Evolutionary conservation across 92 coral and sea anemone genomes (phyloP), one percentile per base, ranked within the genome.

Genomic region (Galaxea fascicularis): DNA sequence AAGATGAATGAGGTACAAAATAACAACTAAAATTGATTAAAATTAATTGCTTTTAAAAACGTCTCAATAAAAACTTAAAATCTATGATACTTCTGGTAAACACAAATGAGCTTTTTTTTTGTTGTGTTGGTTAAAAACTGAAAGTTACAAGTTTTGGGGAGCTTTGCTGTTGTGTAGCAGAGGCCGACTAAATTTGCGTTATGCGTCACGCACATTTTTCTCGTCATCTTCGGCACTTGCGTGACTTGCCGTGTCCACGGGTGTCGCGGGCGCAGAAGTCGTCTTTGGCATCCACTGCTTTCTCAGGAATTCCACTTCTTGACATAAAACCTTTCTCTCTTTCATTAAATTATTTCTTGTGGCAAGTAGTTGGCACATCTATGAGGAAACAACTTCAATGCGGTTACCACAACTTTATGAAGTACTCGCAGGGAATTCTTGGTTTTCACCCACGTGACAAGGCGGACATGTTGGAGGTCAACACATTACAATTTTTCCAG

Each of bases 281-380:
- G 82, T 86, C 57, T 90, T 83, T 79, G 85, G 83, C 24, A 91
- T 74, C 76, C 83, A 60, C 74, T 92, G 95, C 68, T 88, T 91
- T 35, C 95, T 88, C 79, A 93, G 76, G 82, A 79, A 94, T 71
- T 96, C 98, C 4, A 96, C 83, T 58, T 96, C 96, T 29, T 87
- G 90, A 51, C 96, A 88, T 68, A 96, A 44, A 74, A 80, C 79
- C 72, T 96, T 97, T 30, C 98, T 83, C 81, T 96, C 98, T 62
- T 89, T 89, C 96, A 96, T 86, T 71, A 96, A 68, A 27, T 85
- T 74, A 72, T 90, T 94, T 76, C 95, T 94, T 56, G 95, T 90
- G 59, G 89, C 86, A 25, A 96, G 87, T 62, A 96, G 88, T 69
- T 94, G 93, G 65, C 93, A 94, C 67, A 96, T 89, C 98, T 96